Base-by-base conservation (phyloP, 2,113 vertebrate species). In the Agapornis roseicollis region DNA sequence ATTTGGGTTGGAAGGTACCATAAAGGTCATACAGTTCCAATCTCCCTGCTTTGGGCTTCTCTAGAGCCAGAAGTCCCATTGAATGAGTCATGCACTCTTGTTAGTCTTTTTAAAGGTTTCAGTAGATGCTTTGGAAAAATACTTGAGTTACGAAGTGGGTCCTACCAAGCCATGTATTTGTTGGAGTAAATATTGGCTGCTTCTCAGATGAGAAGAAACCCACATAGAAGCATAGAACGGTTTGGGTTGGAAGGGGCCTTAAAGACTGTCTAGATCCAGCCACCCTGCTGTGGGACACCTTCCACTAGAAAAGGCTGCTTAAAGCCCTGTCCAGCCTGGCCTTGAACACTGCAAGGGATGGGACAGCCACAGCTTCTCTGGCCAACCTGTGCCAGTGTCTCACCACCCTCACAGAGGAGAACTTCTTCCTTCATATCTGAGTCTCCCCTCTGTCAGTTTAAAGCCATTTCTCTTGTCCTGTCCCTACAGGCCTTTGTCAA, bases 351-450 rank as follows among this genome's bases (percentile, higher is more conserved):
- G 1, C 24, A 44, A 60, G 50, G 33, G 19, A n/a, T 79, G 24
- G 28, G 13, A 4, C 50, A 72, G 58, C 42, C 80, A 50, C 42
- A 65, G 20, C 37, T 80, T 8, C n/a, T 85, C 28, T 79, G 66
- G 13, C 11, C 0, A 60, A 0, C 5, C 33, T 85, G 1, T 44
- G 1, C 24, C 73, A 78, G 42, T 3, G 4, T 3, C 22, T 78
- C 4, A 0, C 10, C 37, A 13, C 31, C 18, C 8, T 78, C 42
- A 2, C 25, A 46, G 33, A 0, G 0, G 41, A 1, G 0, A 66
- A 23, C 81, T 81, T 5, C 64, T 64, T 37, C 10, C 31, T 56
- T n/a, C 33, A n/a, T 56, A 22, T 17, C 28, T 0, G 3, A 0
- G 5, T 29, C 61, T 61, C 5, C 6, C 12, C 28, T 69, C 11